Percentiles rank a stretch among this genome's conserved stretches.
These are phyloP conservation scores for Tiliacea aurago DNA, from an alignment of 2,888 invertebrate species.

Conservation along the genomic window DNA sequence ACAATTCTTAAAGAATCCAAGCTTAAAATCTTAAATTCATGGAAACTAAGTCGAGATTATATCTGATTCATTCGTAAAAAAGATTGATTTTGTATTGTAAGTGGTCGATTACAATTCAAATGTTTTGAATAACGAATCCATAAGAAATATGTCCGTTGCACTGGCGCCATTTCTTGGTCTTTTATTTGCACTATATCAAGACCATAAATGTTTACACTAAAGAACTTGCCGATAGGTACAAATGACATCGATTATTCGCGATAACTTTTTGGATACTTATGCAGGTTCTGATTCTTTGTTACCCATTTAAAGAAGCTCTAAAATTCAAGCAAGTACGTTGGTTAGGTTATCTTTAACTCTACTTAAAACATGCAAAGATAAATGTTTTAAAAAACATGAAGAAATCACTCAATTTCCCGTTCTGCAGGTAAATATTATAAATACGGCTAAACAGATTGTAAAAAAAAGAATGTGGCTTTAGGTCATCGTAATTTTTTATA, in stretches of 20 bases:
- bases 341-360: not conserved
- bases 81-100: conserved; percentile 41
- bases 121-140: conserved; percentile 33
- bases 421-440: conserved; percentile 14
- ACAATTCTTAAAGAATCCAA: conserved; percentile 6
- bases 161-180: conserved; percentile 23
- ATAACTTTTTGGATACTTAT: not conserved
- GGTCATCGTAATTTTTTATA: conserved; percentile 40
- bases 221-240: conserved; percentile 6
- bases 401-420: not conserved
- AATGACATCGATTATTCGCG: conserved; percentile 19
- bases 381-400: not conserved
- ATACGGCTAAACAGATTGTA: not conserved
- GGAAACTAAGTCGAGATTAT: conserved; percentile 8
- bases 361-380: not conserved
- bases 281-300: not conserved
- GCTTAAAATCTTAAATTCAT: conserved; percentile 19
- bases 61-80: conserved; percentile 24
- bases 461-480: conserved; percentile 14
- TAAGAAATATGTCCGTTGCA: conserved; percentile 30
- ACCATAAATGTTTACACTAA: conserved; percentile 5
- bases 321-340: not conserved
- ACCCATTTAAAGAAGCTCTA: not conserved
- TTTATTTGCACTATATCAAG: conserved; percentile 33
- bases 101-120: conserved; percentile 32